phyloP scores from a whole-genome alignment of 2,888 invertebrate species.

The Brachyptera risi region DNA sequence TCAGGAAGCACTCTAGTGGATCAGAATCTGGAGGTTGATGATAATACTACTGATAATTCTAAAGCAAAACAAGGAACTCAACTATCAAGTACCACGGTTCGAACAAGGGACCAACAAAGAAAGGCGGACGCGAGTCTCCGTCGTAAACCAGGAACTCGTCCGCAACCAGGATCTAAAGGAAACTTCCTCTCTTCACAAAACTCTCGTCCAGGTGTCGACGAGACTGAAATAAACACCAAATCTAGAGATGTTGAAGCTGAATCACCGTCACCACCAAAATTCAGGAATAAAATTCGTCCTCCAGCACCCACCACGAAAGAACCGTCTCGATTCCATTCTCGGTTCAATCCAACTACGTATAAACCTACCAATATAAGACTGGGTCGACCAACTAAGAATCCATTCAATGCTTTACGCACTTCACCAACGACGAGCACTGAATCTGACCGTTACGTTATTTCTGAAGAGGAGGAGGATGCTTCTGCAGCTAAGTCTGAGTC shows the following conservation, averaged over 20 bases:
- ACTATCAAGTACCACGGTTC: conserved; percentile 13
- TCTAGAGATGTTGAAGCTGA: background rate
- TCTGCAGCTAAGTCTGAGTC: conserved; percentile 22
- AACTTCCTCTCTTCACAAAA: conserved; percentile 30
- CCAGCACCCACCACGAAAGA: conserved; percentile 36
- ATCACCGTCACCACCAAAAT: background rate
- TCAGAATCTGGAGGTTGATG: conserved; percentile 40
- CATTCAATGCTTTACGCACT: conserved; percentile 30
- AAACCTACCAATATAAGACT: conserved; percentile 36
- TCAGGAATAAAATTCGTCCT: background rate
- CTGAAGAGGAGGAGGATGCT: conserved; percentile 31
- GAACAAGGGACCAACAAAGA: conserved; percentile 25
- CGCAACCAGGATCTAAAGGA: conserved; percentile 33
- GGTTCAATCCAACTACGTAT: conserved; percentile 38
- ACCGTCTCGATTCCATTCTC: conserved; percentile 38
- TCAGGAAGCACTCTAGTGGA: conserved; percentile 37
- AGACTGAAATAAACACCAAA: background rate
- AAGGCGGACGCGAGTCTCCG: conserved; percentile 34
- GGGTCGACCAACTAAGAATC: conserved; percentile 37
- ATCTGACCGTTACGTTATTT: background rate
- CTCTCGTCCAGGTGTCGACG: conserved; percentile 11
- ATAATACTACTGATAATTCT: conserved; percentile 23
- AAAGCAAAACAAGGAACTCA: conserved; percentile 3
- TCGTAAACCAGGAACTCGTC: conserved; percentile 32
- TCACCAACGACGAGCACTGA: conserved; percentile 38